phyloP scores from a whole-genome alignment of 2,888 invertebrate species.

The Stenodera caucasica region DNA sequence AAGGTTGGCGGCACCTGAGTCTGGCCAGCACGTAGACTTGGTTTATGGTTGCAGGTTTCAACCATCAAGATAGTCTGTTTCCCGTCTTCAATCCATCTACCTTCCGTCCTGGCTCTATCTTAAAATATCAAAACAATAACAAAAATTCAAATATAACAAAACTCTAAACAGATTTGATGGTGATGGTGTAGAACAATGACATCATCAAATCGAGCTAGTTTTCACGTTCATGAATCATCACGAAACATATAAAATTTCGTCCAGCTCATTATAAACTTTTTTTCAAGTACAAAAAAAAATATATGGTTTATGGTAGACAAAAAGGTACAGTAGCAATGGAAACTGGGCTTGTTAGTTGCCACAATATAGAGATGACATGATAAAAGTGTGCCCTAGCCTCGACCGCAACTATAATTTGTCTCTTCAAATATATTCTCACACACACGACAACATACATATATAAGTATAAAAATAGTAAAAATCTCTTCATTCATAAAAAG shows the following conservation, averaged over 20 bases:
- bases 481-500: constrained; percentile 6
- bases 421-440: constrained; percentile 32
- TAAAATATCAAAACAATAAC: neutral
- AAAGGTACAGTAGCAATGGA: constrained; percentile 2
- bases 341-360: constrained; percentile 37
- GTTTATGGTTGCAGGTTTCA: constrained; percentile 36
- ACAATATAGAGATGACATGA: constrained; percentile 35
- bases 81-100: constrained; percentile 39
- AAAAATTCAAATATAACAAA: neutral
- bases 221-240: constrained; percentile 5
- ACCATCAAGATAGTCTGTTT: constrained; percentile 42
- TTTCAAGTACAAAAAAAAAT: neutral
- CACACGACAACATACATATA: constrained; percentile 16
- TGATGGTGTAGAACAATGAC: constrained; percentile 1
- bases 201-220: neutral
- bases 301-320: neutral
- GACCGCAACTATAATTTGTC: constrained; percentile 37
- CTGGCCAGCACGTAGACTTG: constrained; percentile 32
- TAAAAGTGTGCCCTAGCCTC: constrained; percentile 33
- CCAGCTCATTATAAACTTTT: neutral
- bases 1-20: constrained; percentile 26
- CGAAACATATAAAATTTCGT: neutral
- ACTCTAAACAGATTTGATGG: neutral
- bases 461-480: neutral
- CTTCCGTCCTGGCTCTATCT: constrained; percentile 28